Base-by-base conservation (phyloP, 2,797 vertebrate species). In the Perodicticus potto region DNA sequence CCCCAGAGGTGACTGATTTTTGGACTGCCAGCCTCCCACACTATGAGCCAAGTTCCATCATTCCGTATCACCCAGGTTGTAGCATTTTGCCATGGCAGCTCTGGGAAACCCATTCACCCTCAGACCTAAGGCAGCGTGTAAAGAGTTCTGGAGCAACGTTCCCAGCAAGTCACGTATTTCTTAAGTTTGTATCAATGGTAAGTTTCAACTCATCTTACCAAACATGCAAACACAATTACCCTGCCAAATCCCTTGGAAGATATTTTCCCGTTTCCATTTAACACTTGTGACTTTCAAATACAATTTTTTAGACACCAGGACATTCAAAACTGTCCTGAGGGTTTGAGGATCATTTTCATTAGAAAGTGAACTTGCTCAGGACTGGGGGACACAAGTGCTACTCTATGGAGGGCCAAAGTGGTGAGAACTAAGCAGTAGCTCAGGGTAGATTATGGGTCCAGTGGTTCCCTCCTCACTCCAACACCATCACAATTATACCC, bases 71-170 rank as follows among this genome's bases (percentile, higher is more conserved):
- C 45, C 61, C 22, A 1, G 20, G 34, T 61, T 1, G 5, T 12
- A 22, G 9, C 20, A 19, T 25, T 22, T 16, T 10, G 61, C 49
- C 32, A 6, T 3, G 1, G 59, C n/a, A 37, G 61, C n/a, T 20
- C 74, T 0, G 1, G n/a, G 5, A 10, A 49, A 32, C 19, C 0
- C 16, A 23, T 0, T 1, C 5, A 14, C 20, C 45, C 45, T 57
- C 37, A 34, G 16, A 70, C 16, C 65, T 29, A 5, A 1, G 16
- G 37, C 22, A 4, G 25, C 23, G 0, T 0, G 7, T 29, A 27
- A 11, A 34, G 53, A 9, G 11, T 34, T n/a, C 32, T 2, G 4
- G 67, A 2, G 32, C 11, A 14, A 73, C 34, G 22, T 29, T 29
- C 55, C 40, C 53, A 34, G 5, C 27, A 43, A 27, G 16, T 22